A percentile compares a stretch with the other conserved stretches of the same genome.
Evolutionary conservation across 2,113 vertebrate genomes (phyloP).

Genomic region (Pachycephala philippinensis): DNA sequence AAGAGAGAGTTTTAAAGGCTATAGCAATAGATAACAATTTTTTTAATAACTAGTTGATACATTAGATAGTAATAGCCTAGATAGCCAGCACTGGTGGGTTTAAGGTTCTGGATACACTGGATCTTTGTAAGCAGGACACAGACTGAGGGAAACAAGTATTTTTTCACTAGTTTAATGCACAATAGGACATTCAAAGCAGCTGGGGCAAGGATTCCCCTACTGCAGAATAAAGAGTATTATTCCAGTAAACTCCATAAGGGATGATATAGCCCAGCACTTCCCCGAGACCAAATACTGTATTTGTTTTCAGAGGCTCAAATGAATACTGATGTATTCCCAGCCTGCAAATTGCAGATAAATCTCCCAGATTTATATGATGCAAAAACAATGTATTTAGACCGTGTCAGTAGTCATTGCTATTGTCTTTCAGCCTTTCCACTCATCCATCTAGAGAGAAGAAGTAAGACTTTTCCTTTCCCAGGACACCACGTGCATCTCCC

Average conservation of each 20-base stretch:
- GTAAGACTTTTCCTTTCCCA: neutral
- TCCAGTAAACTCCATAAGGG: neutral
- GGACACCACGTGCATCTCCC: neutral
- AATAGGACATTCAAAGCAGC: neutral
- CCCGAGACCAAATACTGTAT: neutral
- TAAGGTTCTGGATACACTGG: neutral
- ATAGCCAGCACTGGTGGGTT: neutral
- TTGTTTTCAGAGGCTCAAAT: neutral
- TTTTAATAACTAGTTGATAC: neutral
- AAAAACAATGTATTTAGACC: conserved; percentile 9
- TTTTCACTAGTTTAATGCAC: neutral
- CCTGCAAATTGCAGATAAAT: neutral
- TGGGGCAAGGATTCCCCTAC: neutral
- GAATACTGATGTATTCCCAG: neutral
- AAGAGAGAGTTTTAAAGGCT: neutral
- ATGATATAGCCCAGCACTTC: neutral
- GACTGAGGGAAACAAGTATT: neutral
- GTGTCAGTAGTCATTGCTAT: conserved; percentile 22
- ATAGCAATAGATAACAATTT: neutral
- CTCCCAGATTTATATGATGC: neutral
- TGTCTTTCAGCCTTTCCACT: conserved; percentile 17
- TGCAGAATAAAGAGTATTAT: conserved; percentile 34
- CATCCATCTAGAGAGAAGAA: neutral
- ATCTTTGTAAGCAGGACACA: neutral
- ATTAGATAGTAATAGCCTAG: neutral